Base-by-base conservation (phyloP, 2,113 vertebrate species). In the Centropus bengalensis region DNA sequence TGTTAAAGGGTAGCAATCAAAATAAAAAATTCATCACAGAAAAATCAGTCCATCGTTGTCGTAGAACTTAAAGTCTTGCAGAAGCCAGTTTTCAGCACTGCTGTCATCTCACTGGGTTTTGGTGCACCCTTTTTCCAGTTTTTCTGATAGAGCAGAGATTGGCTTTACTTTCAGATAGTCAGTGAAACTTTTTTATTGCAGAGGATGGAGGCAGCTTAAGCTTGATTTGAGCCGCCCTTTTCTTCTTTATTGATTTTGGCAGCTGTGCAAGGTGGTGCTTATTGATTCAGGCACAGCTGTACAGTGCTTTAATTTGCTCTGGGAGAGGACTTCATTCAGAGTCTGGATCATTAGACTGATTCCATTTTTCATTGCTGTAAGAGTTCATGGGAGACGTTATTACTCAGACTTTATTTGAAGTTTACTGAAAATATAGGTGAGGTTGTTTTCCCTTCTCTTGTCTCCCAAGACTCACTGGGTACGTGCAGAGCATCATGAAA, bases 221-320 rank as follows among this genome's bases (percentile, higher is more conserved):
- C 12, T 77, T 80, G 8, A 69, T 81, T 80, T 69, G 77, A 83
- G 49, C 20, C 64, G 70, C 52, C n/a, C 45, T 55, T 89, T 77
- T 77, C 77, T 82, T 86, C 40, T 85, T 56, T 89, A 91, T 91
- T 88, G 47, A 70, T 90, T 96, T 83, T 69, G 32, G 22, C 60
- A 79, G 68, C 56, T 49, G 49, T 64, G 40, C 68, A 20, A 28
- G 23, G 52, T 33, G 36, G 17, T 11, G 30, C 38, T 80, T 83
- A 82, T 79, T 74, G 91, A 86, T 82, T 77, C 62, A 71, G 47
- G 22, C 32, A 33, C 60, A 71, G 36, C 30, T 68, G 40, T 38
- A 68, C 0, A 0, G 20, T 70, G 58, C 60, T 94, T 81, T 77
- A 58, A 89, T 93, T 91, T 92, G 40, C 51, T 94, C 32, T 68